A percentile compares a stretch with the other conserved stretches of the same genome.
Conservation (phyloP, 2,888 invertebrate genomes). For the Aphidoletes aphidimyza region DNA sequence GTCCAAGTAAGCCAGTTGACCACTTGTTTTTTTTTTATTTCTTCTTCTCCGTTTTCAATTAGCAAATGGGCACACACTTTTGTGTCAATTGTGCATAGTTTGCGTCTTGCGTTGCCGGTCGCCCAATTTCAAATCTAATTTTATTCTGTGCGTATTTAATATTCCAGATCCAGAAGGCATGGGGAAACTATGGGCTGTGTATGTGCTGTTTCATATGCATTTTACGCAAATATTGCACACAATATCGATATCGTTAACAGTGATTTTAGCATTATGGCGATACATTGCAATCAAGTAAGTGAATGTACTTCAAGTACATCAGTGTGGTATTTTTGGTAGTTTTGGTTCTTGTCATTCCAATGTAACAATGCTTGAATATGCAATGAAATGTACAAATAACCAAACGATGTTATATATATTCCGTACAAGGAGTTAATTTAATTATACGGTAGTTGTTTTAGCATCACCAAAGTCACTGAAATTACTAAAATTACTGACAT, state of each 20-base stretch:
- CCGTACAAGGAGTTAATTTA: not conserved
- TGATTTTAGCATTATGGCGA: slow-evolving; percentile 91
- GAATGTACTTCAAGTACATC: not conserved
- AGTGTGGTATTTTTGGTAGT: not conserved
- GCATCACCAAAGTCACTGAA: not conserved
- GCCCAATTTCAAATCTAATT: too few species aligned
- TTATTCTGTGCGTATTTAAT: not conserved
- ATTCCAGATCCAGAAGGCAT: not conserved
- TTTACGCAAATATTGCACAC: slow-evolving; percentile 90
- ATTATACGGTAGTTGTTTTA: slow-evolving; percentile 7
- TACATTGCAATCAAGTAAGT: slow-evolving; percentile 85
- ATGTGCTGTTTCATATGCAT: slow-evolving; percentile 87
- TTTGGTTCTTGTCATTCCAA: not conserved
- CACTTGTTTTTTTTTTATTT: too few species aligned
- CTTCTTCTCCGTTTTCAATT: too few species aligned
- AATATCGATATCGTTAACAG: slow-evolving; percentile 91
- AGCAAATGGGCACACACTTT: not conserved
- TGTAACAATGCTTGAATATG: too few species aligned
- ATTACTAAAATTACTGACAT: not conserved
- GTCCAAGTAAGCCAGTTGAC: not conserved
- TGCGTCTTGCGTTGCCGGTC: too few species aligned
- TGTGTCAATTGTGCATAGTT: too few species aligned
- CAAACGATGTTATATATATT: too few species aligned
- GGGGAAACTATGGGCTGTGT: slow-evolving; percentile 83
- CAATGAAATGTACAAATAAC: too few species aligned